A percentile compares a stretch with the other conserved stretches of the same genome.
These are phyloP conservation scores for Pantala flavescens DNA, from an alignment of 1,140 invertebrate species.

Conservation along the genomic window DNA sequence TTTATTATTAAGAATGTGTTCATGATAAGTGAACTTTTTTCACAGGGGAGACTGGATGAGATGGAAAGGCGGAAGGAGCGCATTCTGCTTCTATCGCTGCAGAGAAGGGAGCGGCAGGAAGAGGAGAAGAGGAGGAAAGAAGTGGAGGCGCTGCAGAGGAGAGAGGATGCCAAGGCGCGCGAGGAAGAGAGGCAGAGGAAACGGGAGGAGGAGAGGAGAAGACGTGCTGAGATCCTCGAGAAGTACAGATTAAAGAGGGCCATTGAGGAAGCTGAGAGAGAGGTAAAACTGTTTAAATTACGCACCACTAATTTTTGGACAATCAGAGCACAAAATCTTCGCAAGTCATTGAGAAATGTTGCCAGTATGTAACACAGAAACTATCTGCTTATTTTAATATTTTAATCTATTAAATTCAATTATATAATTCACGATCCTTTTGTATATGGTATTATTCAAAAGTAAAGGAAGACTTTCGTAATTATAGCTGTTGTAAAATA, in stretches of 20 bases:
- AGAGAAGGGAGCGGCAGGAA: conserved; percentile 79
- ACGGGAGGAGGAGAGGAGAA: conserved; percentile 80
- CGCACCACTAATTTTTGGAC: not conserved
- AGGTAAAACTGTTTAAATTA: conserved; percentile 49
- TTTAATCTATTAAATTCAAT: conserved; percentile 15
- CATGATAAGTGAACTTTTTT: conserved; percentile 14
- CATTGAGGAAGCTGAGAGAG: conserved; percentile 80
- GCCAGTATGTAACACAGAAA: no score
- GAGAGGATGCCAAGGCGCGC: conserved; percentile 69
- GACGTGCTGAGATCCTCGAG: conserved; percentile 80
- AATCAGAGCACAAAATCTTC: not conserved
- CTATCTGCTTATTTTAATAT: not conserved
- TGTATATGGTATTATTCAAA: no score
- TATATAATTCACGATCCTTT: no score
- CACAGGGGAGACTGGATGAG: conserved; percentile 70
- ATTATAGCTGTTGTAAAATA: no score
- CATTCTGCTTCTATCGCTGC: conserved; percentile 74
- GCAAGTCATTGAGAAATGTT: no score
- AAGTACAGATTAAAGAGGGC: conserved; percentile 92
- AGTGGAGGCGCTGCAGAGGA: conserved; percentile 64
- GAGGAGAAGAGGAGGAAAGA: conserved; percentile 75
- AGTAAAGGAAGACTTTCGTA: no score
- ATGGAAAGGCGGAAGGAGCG: conserved; percentile 84
- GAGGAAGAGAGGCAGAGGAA: conserved; percentile 74
- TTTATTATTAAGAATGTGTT: no score